Evolutionary conservation across 1,140 invertebrate genomes (phyloP), one percentile per base, ranked within the genome.

Genomic region (Drosophila melanica): DNA sequence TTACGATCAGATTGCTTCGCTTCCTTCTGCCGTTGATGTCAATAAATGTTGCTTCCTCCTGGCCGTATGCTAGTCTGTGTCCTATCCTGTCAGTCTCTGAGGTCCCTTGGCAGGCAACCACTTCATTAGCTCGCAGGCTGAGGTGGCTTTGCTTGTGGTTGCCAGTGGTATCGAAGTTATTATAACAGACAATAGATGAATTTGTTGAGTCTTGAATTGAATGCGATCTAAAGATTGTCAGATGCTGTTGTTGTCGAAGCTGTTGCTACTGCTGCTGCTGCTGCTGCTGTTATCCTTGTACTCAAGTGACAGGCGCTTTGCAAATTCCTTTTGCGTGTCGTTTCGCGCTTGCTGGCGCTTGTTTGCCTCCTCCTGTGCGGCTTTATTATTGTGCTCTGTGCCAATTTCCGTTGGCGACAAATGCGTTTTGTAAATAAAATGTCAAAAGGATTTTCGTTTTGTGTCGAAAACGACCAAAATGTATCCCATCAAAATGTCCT

Each of bases 401-500:
- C 81, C 81, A 84, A 84, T 84, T 84, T 84, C 81, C 81, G 80
- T 53, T 78, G 79, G 75, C 80, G 80, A 79, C 80, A 84, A 84
- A 84, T 84, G 80, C 80, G 80, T 84, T 84, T 84, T 84, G 81
- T 85, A 85, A 84, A 84, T 84, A 84, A 84, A 84, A 84, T 85
- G 81, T 84, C 81, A 84, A 84, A 84, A 84, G 80, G 81, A 84
- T 84, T 84, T 84, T 66, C 53, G 69, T 72, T 66, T 58, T 47
- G 58, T 60, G 51, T 53, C 67, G 72, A 63, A 54, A 75, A 73
- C 64, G 64, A 68, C 48, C 35, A 50, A 62, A 73, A 64, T 68
- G 70, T 72, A 55, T 68, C 55, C 64, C 64, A 68, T 60, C 70
- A 60, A 59, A 50, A 35, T 72, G 54, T 72, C 45, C 69, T 58